phyloP scores from a whole-genome alignment of 2,888 invertebrate species.

The Halocaridina rubra region DNA sequence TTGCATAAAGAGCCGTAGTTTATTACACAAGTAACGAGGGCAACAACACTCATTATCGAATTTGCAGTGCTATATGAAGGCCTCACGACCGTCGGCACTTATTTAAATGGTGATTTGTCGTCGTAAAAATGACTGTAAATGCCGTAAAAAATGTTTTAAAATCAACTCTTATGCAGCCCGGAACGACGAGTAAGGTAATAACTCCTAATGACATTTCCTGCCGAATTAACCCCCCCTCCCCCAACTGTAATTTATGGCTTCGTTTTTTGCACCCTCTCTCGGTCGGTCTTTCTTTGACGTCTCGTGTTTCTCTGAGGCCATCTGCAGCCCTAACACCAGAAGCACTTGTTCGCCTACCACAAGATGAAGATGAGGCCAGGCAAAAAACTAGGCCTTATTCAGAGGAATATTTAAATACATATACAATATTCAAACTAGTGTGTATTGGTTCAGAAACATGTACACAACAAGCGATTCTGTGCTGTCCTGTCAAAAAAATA shows the following conservation, averaged over 20 bases:
- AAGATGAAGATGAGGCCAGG: background rate
- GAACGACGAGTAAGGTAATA: background rate
- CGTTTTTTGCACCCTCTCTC: background rate
- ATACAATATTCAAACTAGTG: no score
- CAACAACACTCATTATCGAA: constrained; percentile 12
- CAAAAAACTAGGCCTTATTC: no score
- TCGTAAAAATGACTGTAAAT: constrained; percentile 9
- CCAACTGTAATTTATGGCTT: background rate
- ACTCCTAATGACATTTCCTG: constrained; percentile 29
- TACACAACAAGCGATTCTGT: no score
- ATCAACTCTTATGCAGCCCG: constrained; percentile 25
- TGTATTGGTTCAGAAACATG: no score
- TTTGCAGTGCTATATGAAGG: constrained; percentile 28
- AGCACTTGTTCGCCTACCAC: background rate
- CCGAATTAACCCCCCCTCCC: background rate
- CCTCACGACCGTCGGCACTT: constrained; percentile 9
- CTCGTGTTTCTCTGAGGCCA: background rate
- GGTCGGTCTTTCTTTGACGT: background rate
- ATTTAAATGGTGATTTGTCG: constrained; percentile 33
- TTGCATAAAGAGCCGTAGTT: constrained; percentile 7
- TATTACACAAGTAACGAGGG: background rate
- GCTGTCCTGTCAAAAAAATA: no score
- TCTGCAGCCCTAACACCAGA: background rate
- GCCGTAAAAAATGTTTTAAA: background rate
- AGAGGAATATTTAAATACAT: no score